Evolutionary conservation across 2,888 invertebrate genomes (phyloP).

Genomic region (Seira musarum): DNA sequence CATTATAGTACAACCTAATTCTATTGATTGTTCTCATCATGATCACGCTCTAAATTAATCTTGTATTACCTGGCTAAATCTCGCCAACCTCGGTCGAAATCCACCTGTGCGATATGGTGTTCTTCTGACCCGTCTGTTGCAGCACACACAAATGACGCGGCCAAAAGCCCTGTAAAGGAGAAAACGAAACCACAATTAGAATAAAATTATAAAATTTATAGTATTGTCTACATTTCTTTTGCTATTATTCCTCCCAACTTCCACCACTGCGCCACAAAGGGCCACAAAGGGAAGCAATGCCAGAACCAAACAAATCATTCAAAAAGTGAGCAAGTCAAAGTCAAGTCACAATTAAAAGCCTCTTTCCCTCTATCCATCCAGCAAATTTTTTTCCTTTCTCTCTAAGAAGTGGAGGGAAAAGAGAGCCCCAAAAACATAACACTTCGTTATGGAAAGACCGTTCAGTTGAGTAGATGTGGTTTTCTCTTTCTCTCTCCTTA

Average conservation of each 20-base stretch:
- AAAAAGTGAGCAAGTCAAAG: not conserved
- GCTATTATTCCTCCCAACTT: not conserved
- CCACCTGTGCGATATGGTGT: slow-evolving; percentile 76
- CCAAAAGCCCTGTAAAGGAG: slow-evolving; percentile 87
- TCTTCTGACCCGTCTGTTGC: slow-evolving; percentile 85
- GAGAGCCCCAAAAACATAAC: not conserved
- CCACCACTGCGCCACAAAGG: not conserved
- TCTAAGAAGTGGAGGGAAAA: not conserved
- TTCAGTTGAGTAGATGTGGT: slow-evolving; percentile 11
- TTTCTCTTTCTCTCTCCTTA: slow-evolving; percentile 10
- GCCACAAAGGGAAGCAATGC: too few relatives aligned
- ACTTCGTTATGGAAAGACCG: slow-evolving; percentile 7
- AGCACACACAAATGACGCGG: slow-evolving; percentile 91
- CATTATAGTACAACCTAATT: too few relatives aligned
- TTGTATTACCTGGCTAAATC: slow-evolving; percentile 84
- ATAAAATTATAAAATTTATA: not conserved
- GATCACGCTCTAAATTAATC: too few relatives aligned
- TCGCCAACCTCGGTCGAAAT: slow-evolving; percentile 88
- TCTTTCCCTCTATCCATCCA: not conserved
- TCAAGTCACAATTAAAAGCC: not conserved
- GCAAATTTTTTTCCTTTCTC: not conserved
- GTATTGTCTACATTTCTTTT: too few relatives aligned
- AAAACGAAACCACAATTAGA: not conserved
- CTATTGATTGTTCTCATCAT: too few relatives aligned
- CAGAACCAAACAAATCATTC: slow-evolving; percentile 6